Base-by-base conservation (phyloP, 2,113 vertebrate genomes). In the Pterophyllum scalare region DNA sequence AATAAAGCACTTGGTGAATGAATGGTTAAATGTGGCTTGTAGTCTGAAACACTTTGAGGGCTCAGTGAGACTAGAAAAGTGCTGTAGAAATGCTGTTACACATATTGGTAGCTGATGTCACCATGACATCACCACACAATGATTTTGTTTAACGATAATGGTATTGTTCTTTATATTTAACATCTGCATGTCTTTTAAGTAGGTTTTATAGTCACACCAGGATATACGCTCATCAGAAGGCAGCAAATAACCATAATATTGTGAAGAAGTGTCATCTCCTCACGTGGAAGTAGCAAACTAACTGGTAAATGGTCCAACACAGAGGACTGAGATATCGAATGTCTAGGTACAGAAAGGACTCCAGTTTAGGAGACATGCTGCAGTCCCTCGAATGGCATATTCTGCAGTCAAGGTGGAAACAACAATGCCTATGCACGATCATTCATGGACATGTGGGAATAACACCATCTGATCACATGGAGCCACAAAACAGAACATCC, bases 51-150 rank as follows among this genome's bases (percentile, higher is more conserved):
- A 22, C 35, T 65, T 40, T 65, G 61, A 65, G 35, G 24, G 12
- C 20, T 35, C 61, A 65, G 35, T 40, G 40, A 40, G 35, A 43
- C 61, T 65, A 24, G 61, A 65, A 64, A 65, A 65, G 1, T n/a
- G 24, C 35, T 24, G 40, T 40, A 43, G 3, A 65, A 10, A 65
- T 43, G 35, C n/a, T 65, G n/a, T 65, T 65, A 8, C 35, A 38
- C 35, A 43, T 43, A 65, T 33, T 43, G 35, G 38, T 33, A 43
- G 61, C 61, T 43, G 13, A 65, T 43, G 7, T 65, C 38, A 24
- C 38, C 0, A 0, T 24, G 62, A 65, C 0, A 3, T 65, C 38
- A 6, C 38, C 62, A 26, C 0, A 1, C 13, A 65, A 65, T 24
- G n/a, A 17, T 43, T 65, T 43, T 24, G n/a, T 65, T 5, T 38